Evolutionary conservation across 2,797 vertebrate species (phyloP).

Genomic region (Ibycter americanus): DNA sequence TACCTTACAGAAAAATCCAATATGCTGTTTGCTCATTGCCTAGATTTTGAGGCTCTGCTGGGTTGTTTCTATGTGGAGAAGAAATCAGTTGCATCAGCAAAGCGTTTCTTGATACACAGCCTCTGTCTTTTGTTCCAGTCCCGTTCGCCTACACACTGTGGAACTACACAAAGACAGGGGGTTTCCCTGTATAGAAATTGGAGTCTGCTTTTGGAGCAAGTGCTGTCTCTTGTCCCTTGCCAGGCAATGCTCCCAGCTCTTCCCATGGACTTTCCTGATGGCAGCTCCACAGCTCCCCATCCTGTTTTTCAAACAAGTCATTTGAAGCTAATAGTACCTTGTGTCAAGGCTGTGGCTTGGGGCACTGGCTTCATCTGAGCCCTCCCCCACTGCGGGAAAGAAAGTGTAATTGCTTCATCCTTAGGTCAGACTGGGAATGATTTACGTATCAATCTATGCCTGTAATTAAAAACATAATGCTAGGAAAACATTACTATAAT

Average conservation of each 20-base stretch:
- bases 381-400: background rate
- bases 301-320: background rate
- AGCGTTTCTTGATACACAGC: background rate
- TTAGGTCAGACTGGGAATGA: background rate
- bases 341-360: background rate
- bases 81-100: background rate
- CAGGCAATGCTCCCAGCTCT: background rate
- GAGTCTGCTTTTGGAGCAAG: background rate
- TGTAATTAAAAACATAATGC: conserved; percentile 14
- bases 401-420: background rate
- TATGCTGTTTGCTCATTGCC: background rate
- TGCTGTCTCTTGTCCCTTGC: background rate
- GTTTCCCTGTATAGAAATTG: background rate
- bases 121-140: background rate
- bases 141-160: accelerated
- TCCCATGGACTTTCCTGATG: background rate
- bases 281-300: background rate
- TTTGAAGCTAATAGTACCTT: background rate
- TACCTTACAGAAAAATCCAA: background rate
- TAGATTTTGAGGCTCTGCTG: background rate
- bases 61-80: background rate
- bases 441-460: background rate
- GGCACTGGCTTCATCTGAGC: background rate
- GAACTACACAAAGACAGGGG: background rate
- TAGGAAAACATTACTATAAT: background rate